phyloP scores from a whole-genome alignment of 2,113 vertebrate genomes.

The Cathartes aura region DNA sequence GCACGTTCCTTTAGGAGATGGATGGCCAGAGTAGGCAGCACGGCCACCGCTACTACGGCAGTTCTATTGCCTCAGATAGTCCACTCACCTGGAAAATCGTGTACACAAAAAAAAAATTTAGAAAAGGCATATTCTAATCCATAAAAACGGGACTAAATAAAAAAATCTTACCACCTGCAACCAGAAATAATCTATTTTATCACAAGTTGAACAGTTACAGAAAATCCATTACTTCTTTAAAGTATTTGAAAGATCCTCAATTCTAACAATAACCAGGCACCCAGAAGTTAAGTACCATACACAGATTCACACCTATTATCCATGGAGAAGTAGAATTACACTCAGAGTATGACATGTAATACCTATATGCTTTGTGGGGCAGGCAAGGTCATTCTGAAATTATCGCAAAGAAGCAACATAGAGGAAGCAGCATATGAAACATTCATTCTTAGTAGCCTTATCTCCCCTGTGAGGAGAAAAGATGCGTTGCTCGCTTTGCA shows the following conservation, averaged over 20 bases:
- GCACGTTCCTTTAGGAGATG: accelerated
- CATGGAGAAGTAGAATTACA: neutral
- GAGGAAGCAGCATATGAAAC: neutral
- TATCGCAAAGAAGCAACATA: neutral
- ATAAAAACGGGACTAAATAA: neutral
- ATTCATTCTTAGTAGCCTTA: neutral
- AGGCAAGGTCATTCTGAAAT: neutral
- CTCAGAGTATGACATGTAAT: neutral
- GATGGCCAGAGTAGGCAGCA: neutral
- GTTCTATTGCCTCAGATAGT: neutral
- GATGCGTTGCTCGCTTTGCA: accelerated
- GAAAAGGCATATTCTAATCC: neutral
- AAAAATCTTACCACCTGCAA: neutral
- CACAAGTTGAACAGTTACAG: neutral
- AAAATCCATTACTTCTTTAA: neutral
- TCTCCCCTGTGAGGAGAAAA: neutral
- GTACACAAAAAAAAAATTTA: neutral
- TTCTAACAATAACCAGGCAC: neutral
- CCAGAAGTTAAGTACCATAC: neutral
- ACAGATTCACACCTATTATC: neutral
- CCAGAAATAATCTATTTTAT: neutral
- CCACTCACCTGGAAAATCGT: neutral
- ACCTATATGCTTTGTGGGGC: neutral
- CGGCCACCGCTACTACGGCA: neutral
- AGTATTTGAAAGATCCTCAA: neutral